Percentiles rank a stretch among this genome's conserved stretches.
These are phyloP conservation scores for Otocyon megalotis DNA, from an alignment of 2,113 vertebrate genomes.

Conservation along the genomic window DNA sequence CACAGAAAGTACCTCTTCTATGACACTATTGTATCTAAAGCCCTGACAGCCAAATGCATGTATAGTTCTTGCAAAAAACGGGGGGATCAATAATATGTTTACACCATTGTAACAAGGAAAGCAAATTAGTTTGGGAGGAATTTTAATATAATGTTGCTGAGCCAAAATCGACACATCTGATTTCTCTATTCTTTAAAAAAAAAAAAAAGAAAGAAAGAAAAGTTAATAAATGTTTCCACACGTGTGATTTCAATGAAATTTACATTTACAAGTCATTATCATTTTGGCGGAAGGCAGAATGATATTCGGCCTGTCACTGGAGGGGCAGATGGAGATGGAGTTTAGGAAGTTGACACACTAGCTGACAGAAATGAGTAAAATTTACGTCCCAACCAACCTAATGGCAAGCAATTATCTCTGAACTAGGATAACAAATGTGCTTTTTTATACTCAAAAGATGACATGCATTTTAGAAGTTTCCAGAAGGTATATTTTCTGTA, in stretches of 20 bases:
- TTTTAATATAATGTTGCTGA: background rate
- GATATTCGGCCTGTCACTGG: conserved; percentile 85
- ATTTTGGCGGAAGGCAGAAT: conserved; percentile 85
- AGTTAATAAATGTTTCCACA: conserved; percentile 74
- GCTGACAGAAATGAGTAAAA: conserved; percentile 88
- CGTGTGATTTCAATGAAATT: conserved; percentile 82
- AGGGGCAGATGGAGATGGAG: conserved; percentile 84
- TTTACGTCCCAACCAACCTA: conserved; percentile 87
- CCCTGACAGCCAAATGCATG: background rate
- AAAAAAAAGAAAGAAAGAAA: background rate
- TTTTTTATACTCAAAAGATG: conserved; percentile 87
- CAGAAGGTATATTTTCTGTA: conserved; percentile 86
- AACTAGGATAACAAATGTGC: conserved; percentile 87
- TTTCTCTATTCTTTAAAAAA: background rate
- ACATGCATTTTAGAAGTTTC: conserved; percentile 85
- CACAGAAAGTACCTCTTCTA: background rate
- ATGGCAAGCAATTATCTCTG: conserved; percentile 90
- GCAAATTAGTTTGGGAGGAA: conserved; percentile 7
- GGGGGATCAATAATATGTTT: background rate
- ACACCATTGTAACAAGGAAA: conserved; percentile 3
- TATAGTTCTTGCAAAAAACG: background rate
- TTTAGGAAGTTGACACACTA: conserved; percentile 83
- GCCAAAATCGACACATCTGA: conserved; percentile 50
- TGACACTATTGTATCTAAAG: background rate
- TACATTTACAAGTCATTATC: conserved; percentile 86